Conservation (phyloP, 92 coral and sea anemone genomes). For the Ricordea florida region DNA sequence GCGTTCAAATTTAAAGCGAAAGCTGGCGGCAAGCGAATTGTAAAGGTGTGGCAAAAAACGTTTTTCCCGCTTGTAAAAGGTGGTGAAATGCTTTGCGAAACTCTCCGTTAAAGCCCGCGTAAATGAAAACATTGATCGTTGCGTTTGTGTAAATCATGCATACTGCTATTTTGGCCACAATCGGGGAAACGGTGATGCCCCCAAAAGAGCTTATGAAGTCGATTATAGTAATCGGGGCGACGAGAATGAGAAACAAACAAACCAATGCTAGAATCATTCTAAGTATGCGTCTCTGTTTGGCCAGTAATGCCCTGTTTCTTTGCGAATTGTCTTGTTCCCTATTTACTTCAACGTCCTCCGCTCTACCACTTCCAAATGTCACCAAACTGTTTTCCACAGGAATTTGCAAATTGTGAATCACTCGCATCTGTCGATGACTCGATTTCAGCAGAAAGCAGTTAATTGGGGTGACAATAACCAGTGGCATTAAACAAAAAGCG, state of each 20-base stretch:
- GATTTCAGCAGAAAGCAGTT: conserved; percentile 64
- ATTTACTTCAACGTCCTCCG: neutral
- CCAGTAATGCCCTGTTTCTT: neutral
- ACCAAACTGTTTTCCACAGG: conserved; percentile 23
- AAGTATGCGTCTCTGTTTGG: conserved; percentile 61
- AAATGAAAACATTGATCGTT: conserved; percentile 66
- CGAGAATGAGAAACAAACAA: conserved; percentile 61
- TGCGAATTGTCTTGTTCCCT: conserved; percentile 1
- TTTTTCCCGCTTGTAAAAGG: neutral
- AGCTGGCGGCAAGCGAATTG: too few species aligned
- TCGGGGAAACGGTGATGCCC: conserved; percentile 48
- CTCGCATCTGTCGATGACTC: conserved; percentile 48
- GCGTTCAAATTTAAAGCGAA: too few species aligned
- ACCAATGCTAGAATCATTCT: conserved; percentile 50
- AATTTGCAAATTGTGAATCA: conserved; percentile 55
- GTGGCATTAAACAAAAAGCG: conserved; percentile 48
- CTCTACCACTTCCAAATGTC: neutral
- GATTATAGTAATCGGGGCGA: conserved; percentile 53
- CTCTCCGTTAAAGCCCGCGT: conserved; percentile 71
- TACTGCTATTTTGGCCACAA: conserved; percentile 46
- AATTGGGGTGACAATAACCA: conserved; percentile 40
- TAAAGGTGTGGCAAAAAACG: neutral
- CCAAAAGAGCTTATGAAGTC: conserved; percentile 68
- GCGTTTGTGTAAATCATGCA: conserved; percentile 68
- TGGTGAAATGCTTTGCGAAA: conserved; percentile 49